Evolutionary conservation across 1,140 invertebrate species (phyloP), one percentile per base, ranked within the genome.

Genomic region (Drosophila navojoa): DNA sequence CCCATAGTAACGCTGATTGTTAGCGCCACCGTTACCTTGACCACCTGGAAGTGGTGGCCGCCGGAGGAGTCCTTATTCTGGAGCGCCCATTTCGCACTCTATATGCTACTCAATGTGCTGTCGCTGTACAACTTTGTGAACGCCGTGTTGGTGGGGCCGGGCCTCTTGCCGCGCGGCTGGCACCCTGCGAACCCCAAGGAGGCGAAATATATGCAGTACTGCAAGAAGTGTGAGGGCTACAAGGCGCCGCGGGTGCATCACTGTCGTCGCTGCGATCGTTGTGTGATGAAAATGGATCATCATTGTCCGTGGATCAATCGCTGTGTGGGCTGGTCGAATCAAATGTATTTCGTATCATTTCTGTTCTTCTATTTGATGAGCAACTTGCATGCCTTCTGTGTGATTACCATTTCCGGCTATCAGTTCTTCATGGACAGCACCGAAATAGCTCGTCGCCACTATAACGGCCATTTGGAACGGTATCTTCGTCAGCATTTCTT

Each of bases 231-330:
- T 91, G 92, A 97, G 82, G 97, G 97, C 1, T 99, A 96, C 81
- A 99, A 99, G 94, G 96, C 97, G 27, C 98, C 98, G 0, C 93
- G 98, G 90, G 95, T 98, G 73, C 98, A 99, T 94, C 98, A 99
- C 92, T 99, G 98, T 92, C 94, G 97, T 80, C 98, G 98, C 94
- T 99, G 98, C 96, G 94, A 95, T 64, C 93, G 95, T 35, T 99
- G 98, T 93, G 95, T 99, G 0, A 94, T 97, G 91, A 99, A 99
- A 94, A 99, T 99, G 98, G 98, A 99, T 92, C 97, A 98, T 92
- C 97, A 98, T 92, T 98, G 97, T 92, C 97, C 97, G 0, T 92
- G 90, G 87, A 90, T 92, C 59, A 92, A 92, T 71, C 64, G 63
- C 52, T 98, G 97, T 91, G 96, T 97, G 80, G 97, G 97, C 4